Conservation (phyloP, 2,113 vertebrate species). For the Poeciliopsis retropinna region DNA sequence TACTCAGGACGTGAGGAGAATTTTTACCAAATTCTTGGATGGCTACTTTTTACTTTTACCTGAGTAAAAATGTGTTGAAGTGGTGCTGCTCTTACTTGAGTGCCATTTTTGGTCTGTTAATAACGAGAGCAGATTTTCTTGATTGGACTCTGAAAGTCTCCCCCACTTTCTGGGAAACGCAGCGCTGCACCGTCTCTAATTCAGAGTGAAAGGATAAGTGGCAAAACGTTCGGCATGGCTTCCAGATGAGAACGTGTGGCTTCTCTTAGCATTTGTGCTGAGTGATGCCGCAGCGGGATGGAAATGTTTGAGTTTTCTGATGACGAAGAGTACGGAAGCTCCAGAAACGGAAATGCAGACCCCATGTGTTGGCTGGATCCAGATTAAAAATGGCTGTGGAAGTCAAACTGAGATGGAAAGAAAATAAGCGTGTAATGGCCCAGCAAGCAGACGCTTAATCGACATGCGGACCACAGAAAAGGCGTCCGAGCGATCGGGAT, state of each 20-base stretch:
- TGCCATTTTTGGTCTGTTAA: conserved; percentile 24
- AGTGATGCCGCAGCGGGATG: conserved; percentile 7
- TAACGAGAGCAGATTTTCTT: conserved; percentile 66
- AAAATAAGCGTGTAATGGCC: conserved; percentile 53
- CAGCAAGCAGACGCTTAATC: conserved; percentile 62
- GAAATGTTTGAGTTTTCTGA: conserved; percentile 34
- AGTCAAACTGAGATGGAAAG: conserved; percentile 51
- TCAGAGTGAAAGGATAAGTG: conserved; percentile 78
- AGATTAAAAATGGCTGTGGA: conserved; percentile 51
- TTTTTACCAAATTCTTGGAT: too few relatives aligned
- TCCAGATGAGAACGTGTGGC: conserved; percentile 65
- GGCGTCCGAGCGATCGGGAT: conserved; percentile 35
- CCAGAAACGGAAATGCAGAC: conserved; percentile 40
- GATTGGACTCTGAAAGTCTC: conserved; percentile 41
- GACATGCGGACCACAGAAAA: conserved; percentile 55
- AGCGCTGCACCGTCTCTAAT: conserved; percentile 61
- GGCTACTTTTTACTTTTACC: too few relatives aligned
- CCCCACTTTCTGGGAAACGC: conserved; percentile 64
- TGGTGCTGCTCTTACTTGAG: too few relatives aligned
- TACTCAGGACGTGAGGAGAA: too few relatives aligned
- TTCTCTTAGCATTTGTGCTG: conserved; percentile 46
- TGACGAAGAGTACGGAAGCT: conserved; percentile 20
- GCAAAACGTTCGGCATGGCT: conserved; percentile 61
- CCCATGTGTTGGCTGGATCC: conserved; percentile 59
- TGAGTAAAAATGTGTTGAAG: too few relatives aligned